These are phyloP conservation scores for Pteronura brasiliensis DNA, from an alignment of 2,113 vertebrate genomes.

Conservation along the genomic window DNA sequence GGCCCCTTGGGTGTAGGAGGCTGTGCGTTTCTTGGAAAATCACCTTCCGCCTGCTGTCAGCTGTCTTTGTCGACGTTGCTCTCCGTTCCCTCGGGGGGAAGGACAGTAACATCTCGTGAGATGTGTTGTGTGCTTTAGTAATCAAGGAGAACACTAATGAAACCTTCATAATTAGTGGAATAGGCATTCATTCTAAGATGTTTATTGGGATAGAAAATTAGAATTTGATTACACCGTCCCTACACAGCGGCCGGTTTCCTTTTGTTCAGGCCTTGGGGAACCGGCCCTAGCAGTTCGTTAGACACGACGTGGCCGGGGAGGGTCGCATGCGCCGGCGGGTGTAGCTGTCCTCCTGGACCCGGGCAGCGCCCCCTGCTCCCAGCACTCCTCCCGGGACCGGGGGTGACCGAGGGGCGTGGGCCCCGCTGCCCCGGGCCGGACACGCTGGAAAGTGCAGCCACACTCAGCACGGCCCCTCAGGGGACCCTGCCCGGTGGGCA, in stretches of 20 bases:
- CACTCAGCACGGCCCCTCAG: neutral
- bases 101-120: constrained; percentile 58
- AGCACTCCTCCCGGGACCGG: no score
- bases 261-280: constrained; percentile 70
- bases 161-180: constrained; percentile 76
- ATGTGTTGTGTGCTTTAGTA: constrained; percentile 79
- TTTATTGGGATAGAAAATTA: constrained; percentile 81
- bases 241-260: constrained; percentile 70
- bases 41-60: fast-evolving
- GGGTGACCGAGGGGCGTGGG: neutral
- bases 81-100: constrained; percentile 14
- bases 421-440: neutral
- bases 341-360: constrained; percentile 62
- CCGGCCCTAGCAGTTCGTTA: constrained; percentile 62
- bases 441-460: neutral
- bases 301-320: constrained; percentile 64
- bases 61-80: neutral
- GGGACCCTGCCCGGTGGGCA: neutral
- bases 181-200: constrained; percentile 77
- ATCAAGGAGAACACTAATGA: constrained; percentile 80
- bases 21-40: neutral
- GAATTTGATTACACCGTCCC: constrained; percentile 80
- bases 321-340: constrained; percentile 60
- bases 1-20: neutral
- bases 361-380: neutral